These are phyloP conservation scores for Penaeus vannamei DNA, from an alignment of 1,140 invertebrate species.

Conservation along the genomic window DNA sequence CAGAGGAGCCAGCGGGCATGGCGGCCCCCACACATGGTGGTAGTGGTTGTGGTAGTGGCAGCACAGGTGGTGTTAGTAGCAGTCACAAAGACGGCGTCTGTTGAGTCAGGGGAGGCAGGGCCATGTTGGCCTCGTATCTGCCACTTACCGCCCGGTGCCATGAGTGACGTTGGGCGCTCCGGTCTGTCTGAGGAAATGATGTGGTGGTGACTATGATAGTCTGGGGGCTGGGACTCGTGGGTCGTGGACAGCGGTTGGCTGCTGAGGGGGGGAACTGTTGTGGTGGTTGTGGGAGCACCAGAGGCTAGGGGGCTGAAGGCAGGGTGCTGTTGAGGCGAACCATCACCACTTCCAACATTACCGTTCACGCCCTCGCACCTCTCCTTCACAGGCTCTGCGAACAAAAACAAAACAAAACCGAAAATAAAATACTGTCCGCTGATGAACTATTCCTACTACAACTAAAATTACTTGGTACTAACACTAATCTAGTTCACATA, in stretches of 20 bases:
- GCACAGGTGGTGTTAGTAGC: slow-evolving; percentile 56
- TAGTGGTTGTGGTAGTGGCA: slow-evolving; percentile 47
- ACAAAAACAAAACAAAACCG: slow-evolving; percentile 69
- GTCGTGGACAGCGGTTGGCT: slow-evolving; percentile 41
- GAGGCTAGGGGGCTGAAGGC: slow-evolving; percentile 66
- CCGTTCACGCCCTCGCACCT: slow-evolving; percentile 86
- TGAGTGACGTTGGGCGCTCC: slow-evolving; percentile 58
- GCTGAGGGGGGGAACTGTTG: slow-evolving; percentile 44
- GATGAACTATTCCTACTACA: too few relatives aligned
- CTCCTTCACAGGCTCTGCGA: slow-evolving; percentile 90
- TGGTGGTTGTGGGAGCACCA: slow-evolving; percentile 71
- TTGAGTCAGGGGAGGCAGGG: slow-evolving; percentile 37
- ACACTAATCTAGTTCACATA: too few relatives aligned
- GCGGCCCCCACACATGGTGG: slow-evolving; percentile 63
- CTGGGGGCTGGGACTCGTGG: slow-evolving; percentile 75
- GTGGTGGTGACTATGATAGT: slow-evolving; percentile 83
- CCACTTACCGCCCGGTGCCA: slow-evolving; percentile 64
- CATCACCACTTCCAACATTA: slow-evolving; percentile 75
- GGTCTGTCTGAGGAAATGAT: slow-evolving; percentile 66
- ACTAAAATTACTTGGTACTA: too few relatives aligned
- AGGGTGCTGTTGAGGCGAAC: slow-evolving; percentile 70
- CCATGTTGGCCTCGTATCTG: slow-evolving; percentile 40
- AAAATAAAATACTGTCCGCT: not conserved
- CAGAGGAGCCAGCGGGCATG: slow-evolving; percentile 66
- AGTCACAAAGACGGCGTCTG: slow-evolving; percentile 52